Evolutionary conservation across 2,797 vertebrate genomes (phyloP).

Genomic region (Bradypus variegatus): DNA sequence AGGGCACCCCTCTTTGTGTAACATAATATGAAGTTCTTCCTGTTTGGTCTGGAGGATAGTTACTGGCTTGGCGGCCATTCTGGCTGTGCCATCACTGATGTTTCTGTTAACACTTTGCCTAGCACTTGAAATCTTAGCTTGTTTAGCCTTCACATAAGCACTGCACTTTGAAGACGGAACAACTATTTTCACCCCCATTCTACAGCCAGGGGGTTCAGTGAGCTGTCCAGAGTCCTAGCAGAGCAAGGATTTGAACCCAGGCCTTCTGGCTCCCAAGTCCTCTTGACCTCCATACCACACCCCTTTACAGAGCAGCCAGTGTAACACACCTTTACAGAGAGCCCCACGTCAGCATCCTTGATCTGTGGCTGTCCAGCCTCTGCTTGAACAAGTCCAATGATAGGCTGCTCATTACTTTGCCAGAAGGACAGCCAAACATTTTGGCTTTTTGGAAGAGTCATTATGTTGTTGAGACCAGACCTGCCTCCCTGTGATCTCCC

Average conservation of each 20-base stretch:
- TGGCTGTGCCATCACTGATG: no score
- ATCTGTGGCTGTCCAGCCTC: not conserved
- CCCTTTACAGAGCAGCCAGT: not conserved
- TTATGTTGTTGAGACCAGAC: not conserved
- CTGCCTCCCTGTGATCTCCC: not conserved
- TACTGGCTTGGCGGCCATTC: no score
- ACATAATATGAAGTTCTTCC: no score
- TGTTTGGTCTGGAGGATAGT: no score
- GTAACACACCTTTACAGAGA: not conserved
- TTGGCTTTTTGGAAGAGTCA: not conserved
- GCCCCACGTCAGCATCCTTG: not conserved
- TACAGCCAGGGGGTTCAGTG: no score
- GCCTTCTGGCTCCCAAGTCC: not conserved
- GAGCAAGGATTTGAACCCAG: not conserved
- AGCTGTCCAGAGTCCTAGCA: not conserved
- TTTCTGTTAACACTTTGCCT: no score
- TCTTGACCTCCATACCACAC: not conserved
- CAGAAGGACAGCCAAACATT: not conserved
- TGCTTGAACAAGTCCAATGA: not conserved
- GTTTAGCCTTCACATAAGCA: no score
- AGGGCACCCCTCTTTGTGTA: no score
- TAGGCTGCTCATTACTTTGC: not conserved
- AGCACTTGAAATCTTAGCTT: not conserved
- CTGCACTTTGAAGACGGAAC: not conserved
- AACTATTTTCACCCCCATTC: not conserved